Conservation (phyloP, 2,888 invertebrate species). For the Drosophila neotestacea region DNA sequence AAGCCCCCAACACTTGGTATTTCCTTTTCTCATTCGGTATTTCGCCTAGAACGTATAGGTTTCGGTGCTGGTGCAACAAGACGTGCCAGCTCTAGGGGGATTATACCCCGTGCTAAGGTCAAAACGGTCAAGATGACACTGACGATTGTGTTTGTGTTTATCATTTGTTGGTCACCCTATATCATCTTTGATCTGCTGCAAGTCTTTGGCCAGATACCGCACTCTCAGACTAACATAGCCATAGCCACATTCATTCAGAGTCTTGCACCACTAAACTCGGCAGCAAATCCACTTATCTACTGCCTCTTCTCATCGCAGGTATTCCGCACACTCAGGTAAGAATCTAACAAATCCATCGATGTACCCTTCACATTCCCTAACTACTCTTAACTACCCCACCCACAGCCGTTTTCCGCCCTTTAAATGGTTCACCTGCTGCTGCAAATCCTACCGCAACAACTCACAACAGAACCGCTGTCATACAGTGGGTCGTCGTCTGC, state of each 20-base stretch:
- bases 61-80: constrained; percentile 87
- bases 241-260: constrained; percentile 96
- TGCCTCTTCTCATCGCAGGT: constrained; percentile 96
- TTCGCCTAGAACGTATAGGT: constrained; percentile 71
- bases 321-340: constrained; percentile 93
- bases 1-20: background rate
- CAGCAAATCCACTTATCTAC: constrained; percentile 97
- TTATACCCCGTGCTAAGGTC: constrained; percentile 97
- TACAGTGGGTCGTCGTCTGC: constrained; percentile 83
- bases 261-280: constrained; percentile 95
- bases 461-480: constrained; percentile 83
- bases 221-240: constrained; percentile 92
- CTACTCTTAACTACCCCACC: constrained; percentile 1
- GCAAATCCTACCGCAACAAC: constrained; percentile 83
- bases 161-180: constrained; percentile 97
- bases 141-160: constrained; percentile 97
- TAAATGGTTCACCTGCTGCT: constrained; percentile 88
- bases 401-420: constrained; percentile 87
- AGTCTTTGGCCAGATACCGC: constrained; percentile 93
- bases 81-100: constrained; percentile 95
- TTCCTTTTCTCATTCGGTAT: constrained; percentile 15
- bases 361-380: background rate
- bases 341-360: constrained; percentile 60
- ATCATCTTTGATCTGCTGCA: constrained; percentile 96
- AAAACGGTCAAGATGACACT: constrained; percentile 99